Evolutionary conservation across 1,140 invertebrate species (phyloP).

Genomic region (Sinonovacula constricta): DNA sequence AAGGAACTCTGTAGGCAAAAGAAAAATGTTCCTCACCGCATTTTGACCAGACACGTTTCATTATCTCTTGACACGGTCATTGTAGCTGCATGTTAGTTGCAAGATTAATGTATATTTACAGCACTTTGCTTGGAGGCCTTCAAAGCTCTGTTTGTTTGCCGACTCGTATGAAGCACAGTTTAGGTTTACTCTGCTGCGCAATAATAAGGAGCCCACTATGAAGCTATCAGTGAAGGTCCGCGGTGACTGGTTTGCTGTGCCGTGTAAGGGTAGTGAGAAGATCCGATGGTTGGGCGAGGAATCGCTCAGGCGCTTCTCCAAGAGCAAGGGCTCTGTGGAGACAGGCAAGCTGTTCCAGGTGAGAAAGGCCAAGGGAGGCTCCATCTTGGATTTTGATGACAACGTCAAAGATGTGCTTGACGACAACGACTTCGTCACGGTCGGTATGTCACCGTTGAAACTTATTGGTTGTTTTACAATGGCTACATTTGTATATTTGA

Average conservation of each 20-base stretch:
- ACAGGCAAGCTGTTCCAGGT: slow-evolving; percentile 80
- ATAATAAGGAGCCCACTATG: slow-evolving; percentile 79
- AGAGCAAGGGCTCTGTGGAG: slow-evolving; percentile 62
- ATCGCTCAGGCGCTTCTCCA: slow-evolving; percentile 80
- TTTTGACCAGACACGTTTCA: too few species aligned
- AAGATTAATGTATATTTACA: too few species aligned
- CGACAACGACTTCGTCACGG: slow-evolving; percentile 84
- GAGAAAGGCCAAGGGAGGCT: slow-evolving; percentile 83
- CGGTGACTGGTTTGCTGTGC: slow-evolving; percentile 84
- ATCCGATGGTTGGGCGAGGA: slow-evolving; percentile 83
- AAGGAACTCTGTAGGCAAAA: too few species aligned
- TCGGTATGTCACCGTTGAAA: slow-evolving; percentile 81
- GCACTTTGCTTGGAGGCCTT: too few species aligned
- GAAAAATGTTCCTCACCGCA: too few species aligned
- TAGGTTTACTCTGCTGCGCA: too few species aligned
- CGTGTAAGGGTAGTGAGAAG: slow-evolving; percentile 80
- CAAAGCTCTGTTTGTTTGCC: too few species aligned
- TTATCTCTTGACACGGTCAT: too few species aligned
- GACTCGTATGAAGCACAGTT: too few species aligned
- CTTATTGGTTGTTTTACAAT: too few species aligned
- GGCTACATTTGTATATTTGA: slow-evolving; percentile 2
- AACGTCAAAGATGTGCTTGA: slow-evolving; percentile 81
- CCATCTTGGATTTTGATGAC: slow-evolving; percentile 83
- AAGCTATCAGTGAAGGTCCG: slow-evolving; percentile 83
- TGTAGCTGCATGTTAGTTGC: too few species aligned